phyloP scores from a whole-genome alignment of 2,888 invertebrate genomes.

The Drosophila neotestacea region DNA sequence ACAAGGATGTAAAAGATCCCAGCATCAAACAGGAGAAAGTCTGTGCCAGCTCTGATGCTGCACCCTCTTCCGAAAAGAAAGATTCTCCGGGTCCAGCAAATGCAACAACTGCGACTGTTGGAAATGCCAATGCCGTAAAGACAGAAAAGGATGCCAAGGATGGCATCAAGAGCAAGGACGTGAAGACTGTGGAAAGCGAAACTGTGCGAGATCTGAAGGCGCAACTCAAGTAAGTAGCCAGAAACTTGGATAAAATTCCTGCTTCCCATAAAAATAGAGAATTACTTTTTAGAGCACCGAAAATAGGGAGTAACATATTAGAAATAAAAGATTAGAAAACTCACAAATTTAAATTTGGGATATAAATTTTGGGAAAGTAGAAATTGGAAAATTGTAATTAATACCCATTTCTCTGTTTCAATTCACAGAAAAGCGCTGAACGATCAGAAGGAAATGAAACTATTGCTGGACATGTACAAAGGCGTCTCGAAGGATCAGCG shows the following conservation, averaged over 20 bases:
- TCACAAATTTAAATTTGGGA: too few relatives aligned
- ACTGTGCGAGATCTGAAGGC: constrained; percentile 91
- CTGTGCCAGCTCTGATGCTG: constrained; percentile 66
- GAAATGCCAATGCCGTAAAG: constrained; percentile 87
- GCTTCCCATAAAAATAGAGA: too few relatives aligned
- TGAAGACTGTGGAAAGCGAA: constrained; percentile 88
- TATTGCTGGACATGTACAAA: constrained; percentile 98
- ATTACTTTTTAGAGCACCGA: too few relatives aligned
- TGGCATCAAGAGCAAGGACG: constrained; percentile 87
- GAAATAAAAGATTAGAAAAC: too few relatives aligned
- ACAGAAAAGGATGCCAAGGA: constrained; percentile 88
- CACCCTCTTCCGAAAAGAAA: constrained; percentile 87
- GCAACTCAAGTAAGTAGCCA: constrained; percentile 92
- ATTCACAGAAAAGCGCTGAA: constrained; percentile 92
- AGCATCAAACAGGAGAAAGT: constrained; percentile 86
- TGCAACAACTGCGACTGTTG: constrained; percentile 65
- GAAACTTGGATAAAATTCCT: too few relatives aligned
- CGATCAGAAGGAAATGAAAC: constrained; percentile 97
- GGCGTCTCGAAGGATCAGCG: constrained; percentile 98
- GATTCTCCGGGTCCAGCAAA: constrained; percentile 86
- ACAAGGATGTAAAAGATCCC: constrained; percentile 83
- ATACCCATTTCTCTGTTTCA: background rate
- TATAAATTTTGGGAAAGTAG: too few relatives aligned
- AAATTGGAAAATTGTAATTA: too few relatives aligned
- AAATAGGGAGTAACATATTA: too few relatives aligned